Evolutionary conservation across 2,797 vertebrate genomes (phyloP).

Genomic region (Apodemus agrarius): DNA sequence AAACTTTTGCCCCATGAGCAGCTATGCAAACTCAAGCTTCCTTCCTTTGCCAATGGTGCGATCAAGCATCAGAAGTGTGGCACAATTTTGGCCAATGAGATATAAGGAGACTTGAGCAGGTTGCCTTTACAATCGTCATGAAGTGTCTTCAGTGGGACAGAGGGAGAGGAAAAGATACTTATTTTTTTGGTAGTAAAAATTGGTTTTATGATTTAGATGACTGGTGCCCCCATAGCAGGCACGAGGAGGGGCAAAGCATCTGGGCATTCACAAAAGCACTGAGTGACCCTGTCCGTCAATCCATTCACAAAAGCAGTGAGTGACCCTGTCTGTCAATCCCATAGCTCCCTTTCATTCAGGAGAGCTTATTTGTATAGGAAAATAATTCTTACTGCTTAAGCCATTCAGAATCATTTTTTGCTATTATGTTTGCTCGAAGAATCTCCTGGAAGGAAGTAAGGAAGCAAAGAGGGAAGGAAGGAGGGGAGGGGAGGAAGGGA

Average conservation of each 20-base stretch:
- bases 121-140: not conserved
- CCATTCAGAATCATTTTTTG: not conserved
- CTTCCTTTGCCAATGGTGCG: not conserved
- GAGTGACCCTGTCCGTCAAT: not conserved
- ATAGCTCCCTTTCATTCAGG: not conserved
- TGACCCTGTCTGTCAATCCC: not conserved
- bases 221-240: not conserved
- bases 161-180: not conserved
- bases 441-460: slow-evolving; percentile 32
- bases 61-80: not conserved
- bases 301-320: not conserved
- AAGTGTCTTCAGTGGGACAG: not conserved
- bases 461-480: not conserved
- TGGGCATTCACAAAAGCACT: not conserved
- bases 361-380: not conserved
- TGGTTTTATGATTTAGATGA: not conserved
- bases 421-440: slow-evolving; percentile 34
- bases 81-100: not conserved
- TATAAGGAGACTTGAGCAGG: not conserved
- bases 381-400: slow-evolving; percentile 51
- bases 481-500: not conserved
- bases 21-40: not conserved
- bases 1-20: slow-evolving; percentile 1
- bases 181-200: not conserved
- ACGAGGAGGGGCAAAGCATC: not conserved